Evolutionary conservation across 2,888 invertebrate genomes (phyloP).

Genomic region (Drosophila borealis): DNA sequence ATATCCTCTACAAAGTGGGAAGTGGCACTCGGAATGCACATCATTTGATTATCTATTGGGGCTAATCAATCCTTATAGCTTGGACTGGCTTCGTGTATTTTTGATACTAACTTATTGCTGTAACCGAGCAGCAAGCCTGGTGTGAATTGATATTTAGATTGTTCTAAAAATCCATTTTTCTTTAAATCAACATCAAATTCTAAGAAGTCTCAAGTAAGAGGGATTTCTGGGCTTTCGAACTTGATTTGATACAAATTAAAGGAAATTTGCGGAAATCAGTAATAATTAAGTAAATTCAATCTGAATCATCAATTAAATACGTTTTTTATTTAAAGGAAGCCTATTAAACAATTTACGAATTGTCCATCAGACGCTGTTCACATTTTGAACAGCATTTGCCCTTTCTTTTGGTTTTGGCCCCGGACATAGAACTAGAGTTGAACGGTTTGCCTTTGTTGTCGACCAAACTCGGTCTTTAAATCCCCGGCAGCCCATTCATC

Average conservation of each 20-base stretch:
- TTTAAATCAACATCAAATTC: too few species aligned
- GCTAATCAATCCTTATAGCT: not conserved
- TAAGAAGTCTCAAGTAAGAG: too few species aligned
- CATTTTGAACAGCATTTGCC: not conserved
- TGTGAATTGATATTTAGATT: too few species aligned
- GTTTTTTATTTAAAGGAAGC: not conserved
- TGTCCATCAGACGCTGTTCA: not conserved
- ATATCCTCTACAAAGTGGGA: constrained; percentile 11
- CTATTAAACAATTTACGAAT: not conserved
- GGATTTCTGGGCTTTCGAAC: too few species aligned
- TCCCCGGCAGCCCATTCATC: constrained; percentile 57
- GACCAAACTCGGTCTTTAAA: constrained; percentile 44
- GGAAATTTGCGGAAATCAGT: too few species aligned
- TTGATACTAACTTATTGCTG: too few species aligned
- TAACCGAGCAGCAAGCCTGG: not conserved
- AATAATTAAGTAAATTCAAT: not conserved
- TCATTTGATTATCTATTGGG: not conserved
- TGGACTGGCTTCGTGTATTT: too few species aligned
- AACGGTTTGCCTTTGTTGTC: constrained; percentile 38
- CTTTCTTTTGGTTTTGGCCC: not conserved
- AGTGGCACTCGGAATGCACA: not conserved
- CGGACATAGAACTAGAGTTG: constrained; percentile 6
- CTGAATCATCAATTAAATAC: not conserved
- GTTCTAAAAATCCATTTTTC: too few species aligned
- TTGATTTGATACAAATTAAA: too few species aligned